Evolutionary conservation across 2,113 vertebrate genomes (phyloP), one percentile per base, ranked within the genome.

Genomic region (Heptranchias perlo): DNA sequence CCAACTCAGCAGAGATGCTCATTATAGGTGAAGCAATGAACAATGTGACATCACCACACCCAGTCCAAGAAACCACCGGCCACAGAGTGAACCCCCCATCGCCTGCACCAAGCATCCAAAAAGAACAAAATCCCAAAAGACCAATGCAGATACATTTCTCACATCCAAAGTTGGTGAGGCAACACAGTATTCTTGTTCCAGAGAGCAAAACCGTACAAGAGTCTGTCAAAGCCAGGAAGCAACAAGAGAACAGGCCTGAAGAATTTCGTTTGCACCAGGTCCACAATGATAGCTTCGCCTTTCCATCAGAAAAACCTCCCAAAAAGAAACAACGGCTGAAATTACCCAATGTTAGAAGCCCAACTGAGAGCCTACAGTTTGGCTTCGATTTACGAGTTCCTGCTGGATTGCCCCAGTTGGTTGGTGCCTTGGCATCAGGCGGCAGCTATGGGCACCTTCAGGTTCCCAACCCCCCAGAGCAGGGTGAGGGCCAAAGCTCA

Each of bases 271-370:
- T 0, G 94, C 96, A 96, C 6, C 96, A 97, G 0, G 94, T 47
- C 23, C 62, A 61, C 28, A 96, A 96, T 54, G 97, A 61, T 96
- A 96, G 96, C n/a, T 96, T 94, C 69, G 96, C 97, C 31, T 96
- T 98, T 93, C 98, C 98, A 28, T 98, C 98, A 0, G 98, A 99
- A 96, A 98, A 98, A 62, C 89, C 89, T 62, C 89, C 89, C 16
- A 93, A n/a, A 67, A 94, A 94, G 93, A 94, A 67, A 13, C 93
- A 11, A 67, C 31, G 25, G 23, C 44, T 95, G 94, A 69, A 67
- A 31, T 49, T 52, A 49, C 47, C 65, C 47, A 39, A 67, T 5
- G 1, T 7, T 49, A 47, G 25, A 49, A 0, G 6, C 3, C 47
- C 47, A 69, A 4, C 64, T 14, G n/a, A 93, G 89, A 61, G 1